Conservation (phyloP, 1,140 invertebrate genomes). For the Megathymus violae region DNA sequence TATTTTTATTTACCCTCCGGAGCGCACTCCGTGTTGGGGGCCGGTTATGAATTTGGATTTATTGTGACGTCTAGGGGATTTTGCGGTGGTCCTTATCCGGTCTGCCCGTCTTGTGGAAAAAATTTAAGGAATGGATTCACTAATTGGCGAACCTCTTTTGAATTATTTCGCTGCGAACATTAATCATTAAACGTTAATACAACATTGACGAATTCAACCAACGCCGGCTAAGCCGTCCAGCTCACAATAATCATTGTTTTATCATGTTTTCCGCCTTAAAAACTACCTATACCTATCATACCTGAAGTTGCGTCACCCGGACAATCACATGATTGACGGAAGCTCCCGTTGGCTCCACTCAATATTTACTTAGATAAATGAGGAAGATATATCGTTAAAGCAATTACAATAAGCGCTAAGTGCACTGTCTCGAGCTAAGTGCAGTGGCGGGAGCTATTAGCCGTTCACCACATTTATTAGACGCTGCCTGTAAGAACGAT, state of each 20-base stretch:
- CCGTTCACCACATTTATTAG: constrained; percentile 15
- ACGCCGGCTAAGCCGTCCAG: too few relatives aligned
- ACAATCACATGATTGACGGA: too few relatives aligned
- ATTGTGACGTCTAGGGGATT: constrained; percentile 15
- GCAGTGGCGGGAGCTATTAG: constrained; percentile 12
- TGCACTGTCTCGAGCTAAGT: constrained; percentile 14
- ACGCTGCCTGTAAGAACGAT: neutral
- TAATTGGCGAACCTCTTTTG: neutral
- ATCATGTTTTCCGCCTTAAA: too few relatives aligned
- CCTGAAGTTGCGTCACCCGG: too few relatives aligned
- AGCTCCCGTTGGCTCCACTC: neutral
- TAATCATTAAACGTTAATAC: neutral
- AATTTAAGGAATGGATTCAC: neutral
- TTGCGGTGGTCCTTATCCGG: constrained; percentile 6
- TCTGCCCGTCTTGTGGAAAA: neutral
- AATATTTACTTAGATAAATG: neutral
- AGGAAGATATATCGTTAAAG: neutral
- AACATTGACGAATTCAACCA: too few relatives aligned
- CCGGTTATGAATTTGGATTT: constrained; percentile 30
- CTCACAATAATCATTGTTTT: too few relatives aligned
- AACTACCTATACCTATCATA: too few relatives aligned
- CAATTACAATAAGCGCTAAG: constrained; percentile 19
- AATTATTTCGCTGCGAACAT: neutral
- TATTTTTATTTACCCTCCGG: constrained; percentile 22
- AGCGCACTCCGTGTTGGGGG: constrained; percentile 17